Conservation (phyloP, 2,113 vertebrate species). For the Lepisosteus osseus region DNA sequence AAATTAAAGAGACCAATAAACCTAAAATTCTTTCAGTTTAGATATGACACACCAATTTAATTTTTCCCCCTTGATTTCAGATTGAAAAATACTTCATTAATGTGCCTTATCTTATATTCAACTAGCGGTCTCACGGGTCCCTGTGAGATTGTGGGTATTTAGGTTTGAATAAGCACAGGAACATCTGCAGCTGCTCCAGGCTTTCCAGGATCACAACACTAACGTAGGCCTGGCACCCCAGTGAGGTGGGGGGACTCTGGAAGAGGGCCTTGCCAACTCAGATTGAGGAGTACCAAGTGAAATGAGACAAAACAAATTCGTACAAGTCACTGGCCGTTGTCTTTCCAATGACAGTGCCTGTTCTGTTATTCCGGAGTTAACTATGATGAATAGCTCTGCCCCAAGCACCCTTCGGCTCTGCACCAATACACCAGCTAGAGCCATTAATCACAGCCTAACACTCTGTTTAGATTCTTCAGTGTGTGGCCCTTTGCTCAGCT, state of each 20-base stretch:
- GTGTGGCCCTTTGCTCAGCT: constrained; percentile 10
- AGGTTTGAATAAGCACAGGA: too few relatives aligned
- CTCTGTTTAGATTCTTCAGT: constrained; percentile 7
- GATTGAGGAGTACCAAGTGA: neutral
- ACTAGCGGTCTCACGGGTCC: too few relatives aligned
- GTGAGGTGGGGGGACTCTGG: neutral
- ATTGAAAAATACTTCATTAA: too few relatives aligned
- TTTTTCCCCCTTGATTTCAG: too few relatives aligned
- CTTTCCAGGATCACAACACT: too few relatives aligned
- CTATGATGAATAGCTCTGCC: neutral
- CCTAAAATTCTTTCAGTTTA: too few relatives aligned
- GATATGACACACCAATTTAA: too few relatives aligned
- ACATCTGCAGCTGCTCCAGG: too few relatives aligned
- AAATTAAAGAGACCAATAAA: too few relatives aligned
- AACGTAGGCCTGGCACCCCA: too few relatives aligned
- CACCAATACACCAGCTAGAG: neutral
- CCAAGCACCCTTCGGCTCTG: neutral
- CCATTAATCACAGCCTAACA: constrained; percentile 8
- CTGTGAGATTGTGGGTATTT: too few relatives aligned
- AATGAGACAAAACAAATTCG: neutral
- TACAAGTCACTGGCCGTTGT: neutral
- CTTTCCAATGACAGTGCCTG: constrained; percentile 3
- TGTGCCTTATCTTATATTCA: too few relatives aligned
- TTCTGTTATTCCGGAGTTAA: constrained; percentile 2
- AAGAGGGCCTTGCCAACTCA: neutral